Conservation (phyloP, 2,888 invertebrate species). For the Merodon equestris region DNA sequence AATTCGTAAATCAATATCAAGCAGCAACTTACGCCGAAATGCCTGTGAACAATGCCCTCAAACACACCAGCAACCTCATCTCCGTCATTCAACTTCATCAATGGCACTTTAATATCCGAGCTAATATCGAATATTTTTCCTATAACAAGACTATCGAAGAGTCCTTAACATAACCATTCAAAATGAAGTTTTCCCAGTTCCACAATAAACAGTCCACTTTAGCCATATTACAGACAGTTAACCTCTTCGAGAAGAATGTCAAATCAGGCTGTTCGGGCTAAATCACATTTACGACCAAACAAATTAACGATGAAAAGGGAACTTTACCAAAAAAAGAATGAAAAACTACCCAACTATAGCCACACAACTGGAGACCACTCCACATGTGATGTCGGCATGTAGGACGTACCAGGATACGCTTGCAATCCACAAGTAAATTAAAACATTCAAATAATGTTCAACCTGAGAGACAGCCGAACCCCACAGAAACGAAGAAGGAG, state of each 20-base stretch:
- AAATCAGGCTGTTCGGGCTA: conserved; percentile 38
- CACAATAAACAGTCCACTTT: conserved; percentile 12
- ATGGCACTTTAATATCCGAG: too few species aligned
- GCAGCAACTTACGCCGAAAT: too few species aligned
- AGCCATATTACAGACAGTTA: conserved; percentile 5
- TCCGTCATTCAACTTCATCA: too few species aligned
- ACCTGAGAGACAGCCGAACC: conserved; percentile 7
- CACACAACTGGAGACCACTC: too few species aligned
- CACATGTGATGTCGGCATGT: too few species aligned
- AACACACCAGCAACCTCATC: too few species aligned
- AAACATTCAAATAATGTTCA: conserved; percentile 41
- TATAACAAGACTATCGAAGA: conserved; percentile 29
- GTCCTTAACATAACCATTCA: conserved; percentile 3
- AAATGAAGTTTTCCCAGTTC: conserved; percentile 1
- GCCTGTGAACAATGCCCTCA: too few species aligned
- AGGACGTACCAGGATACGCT: too few species aligned
- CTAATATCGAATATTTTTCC: conserved; percentile 16
- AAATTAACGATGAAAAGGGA: conserved; percentile 36
- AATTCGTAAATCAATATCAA: too few species aligned
- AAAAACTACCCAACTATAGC: too few species aligned
- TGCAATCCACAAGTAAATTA: conserved; percentile 18
- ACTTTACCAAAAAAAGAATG: conserved; percentile 42
- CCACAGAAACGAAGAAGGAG: background rate
- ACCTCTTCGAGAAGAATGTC: conserved; percentile 34
- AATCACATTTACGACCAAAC: conserved; percentile 36